A percentile compares a stretch with the other conserved stretches of the same genome.
These are phyloP conservation scores for Actinostola sp. DNA, from an alignment of 92 coral and sea anemone species.

Conservation along the genomic window DNA sequence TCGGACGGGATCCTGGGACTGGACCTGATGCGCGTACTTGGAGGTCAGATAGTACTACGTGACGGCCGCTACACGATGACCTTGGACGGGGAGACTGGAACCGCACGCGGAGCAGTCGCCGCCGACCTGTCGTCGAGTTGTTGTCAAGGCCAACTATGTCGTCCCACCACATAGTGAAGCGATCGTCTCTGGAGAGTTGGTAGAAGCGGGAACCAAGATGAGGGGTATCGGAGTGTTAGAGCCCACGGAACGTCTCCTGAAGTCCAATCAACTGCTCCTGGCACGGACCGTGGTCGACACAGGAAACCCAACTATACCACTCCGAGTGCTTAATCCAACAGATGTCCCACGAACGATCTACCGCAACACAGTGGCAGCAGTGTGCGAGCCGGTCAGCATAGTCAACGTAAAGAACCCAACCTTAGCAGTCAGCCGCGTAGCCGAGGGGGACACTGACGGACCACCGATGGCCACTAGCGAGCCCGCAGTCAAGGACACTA, in stretches of 20 bases:
- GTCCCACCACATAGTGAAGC: constrained; percentile 55
- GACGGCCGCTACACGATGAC: not conserved
- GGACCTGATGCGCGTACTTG: constrained; percentile 23
- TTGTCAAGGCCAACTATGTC: constrained; percentile 17
- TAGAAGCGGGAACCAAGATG: constrained; percentile 5
- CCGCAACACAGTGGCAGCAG: constrained; percentile 54
- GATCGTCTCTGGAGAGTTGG: constrained; percentile 37
- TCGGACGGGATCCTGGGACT: constrained; percentile 52
- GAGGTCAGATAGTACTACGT: constrained; percentile 29
- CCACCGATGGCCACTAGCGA: too few relatives aligned
- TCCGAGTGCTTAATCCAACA: constrained; percentile 52
- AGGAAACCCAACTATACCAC: constrained; percentile 24
- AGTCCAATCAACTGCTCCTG: constrained; percentile 36
- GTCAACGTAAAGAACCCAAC: not conserved
- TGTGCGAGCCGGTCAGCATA: constrained; percentile 44
- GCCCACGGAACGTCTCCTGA: constrained; percentile 39
- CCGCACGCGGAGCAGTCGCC: not conserved
- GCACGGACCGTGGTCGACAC: constrained; percentile 53
- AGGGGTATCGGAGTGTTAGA: constrained; percentile 33
- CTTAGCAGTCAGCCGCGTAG: too few relatives aligned
- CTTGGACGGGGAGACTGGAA: not conserved
- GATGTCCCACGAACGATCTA: constrained; percentile 38
- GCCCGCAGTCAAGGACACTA: not conserved
- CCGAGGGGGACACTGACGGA: too few relatives aligned
- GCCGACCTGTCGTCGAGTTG: constrained; percentile 28